Evolutionary conservation across 2,888 invertebrate species (phyloP).

Genomic region (Gastracanthus pulcherrimus): DNA sequence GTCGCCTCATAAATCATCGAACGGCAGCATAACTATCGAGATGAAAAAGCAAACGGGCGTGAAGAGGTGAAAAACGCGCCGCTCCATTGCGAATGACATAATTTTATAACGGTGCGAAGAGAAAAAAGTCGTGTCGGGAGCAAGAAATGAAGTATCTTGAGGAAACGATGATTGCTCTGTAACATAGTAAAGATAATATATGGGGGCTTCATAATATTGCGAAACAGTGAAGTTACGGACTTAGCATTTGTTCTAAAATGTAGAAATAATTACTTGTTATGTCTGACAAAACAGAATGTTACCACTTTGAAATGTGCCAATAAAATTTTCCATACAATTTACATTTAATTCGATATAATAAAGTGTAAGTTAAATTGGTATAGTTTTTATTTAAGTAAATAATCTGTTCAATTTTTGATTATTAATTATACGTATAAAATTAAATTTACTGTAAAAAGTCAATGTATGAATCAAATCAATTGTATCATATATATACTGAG

Average conservation of each 20-base stretch:
- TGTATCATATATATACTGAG: neutral
- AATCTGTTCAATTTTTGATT: too few relatives aligned
- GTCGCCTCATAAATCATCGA: conserved; percentile 27
- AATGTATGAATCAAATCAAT: neutral
- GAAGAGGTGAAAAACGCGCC: conserved; percentile 4
- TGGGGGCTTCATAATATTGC: neutral
- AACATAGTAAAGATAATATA: neutral
- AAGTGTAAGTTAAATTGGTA: too few relatives aligned
- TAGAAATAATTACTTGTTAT: too few relatives aligned
- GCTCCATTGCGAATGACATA: conserved; percentile 1
- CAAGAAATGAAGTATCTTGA: neutral
- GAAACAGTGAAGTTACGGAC: neutral
- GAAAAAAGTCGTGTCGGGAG: neutral
- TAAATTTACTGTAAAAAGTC: too few relatives aligned
- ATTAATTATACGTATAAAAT: too few relatives aligned
- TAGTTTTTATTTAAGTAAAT: too few relatives aligned
- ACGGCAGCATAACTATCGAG: neutral
- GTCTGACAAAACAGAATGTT: too few relatives aligned
- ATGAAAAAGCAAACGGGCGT: conserved; percentile 16
- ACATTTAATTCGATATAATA: too few relatives aligned
- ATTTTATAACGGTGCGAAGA: neutral
- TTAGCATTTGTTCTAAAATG: neutral
- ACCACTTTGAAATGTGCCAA: too few relatives aligned
- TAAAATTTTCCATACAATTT: too few relatives aligned
- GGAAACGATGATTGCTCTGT: neutral